phyloP scores from a whole-genome alignment of 2,113 vertebrate species.

The Picathartes gymnocephalus region DNA sequence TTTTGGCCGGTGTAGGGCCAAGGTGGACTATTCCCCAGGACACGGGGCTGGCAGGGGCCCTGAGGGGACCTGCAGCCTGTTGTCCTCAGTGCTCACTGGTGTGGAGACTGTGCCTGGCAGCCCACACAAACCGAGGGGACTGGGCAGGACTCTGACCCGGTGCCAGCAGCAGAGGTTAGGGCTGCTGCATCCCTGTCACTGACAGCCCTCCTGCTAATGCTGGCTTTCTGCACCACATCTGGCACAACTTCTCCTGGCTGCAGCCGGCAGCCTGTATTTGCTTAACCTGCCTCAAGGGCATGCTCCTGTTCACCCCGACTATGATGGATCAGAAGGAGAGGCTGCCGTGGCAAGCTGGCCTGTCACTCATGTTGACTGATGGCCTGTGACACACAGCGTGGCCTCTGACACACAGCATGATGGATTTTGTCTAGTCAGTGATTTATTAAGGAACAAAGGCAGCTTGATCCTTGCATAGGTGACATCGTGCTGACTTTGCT shows the following conservation, averaged over 20 bases:
- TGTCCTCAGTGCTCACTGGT: fast-evolving
- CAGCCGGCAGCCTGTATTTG: background rate
- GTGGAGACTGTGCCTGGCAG: background rate
- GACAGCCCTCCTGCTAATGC: background rate
- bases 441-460: constrained; percentile 14
- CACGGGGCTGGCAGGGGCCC: background rate
- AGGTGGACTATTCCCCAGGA: background rate
- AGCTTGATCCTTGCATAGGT: background rate
- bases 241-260: background rate
- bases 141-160: background rate
- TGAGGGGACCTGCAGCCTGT: too few relatives aligned
- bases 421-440: background rate
- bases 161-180: background rate
- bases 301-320: background rate
- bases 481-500: background rate
- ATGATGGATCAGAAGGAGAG: background rate
- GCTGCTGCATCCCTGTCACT: background rate
- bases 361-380: background rate
- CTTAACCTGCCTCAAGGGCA: background rate
- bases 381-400: background rate
- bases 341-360: background rate
- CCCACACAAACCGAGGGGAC: background rate
- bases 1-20: fast-evolving
- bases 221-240: background rate
- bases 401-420: background rate